Conservation (phyloP, 2,113 vertebrate genomes). For the Sus scrofa region T2T-Sscrofa CM000820.6:32800501-32801000, state of each 20-base stretch:
- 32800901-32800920: background rate
- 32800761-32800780: background rate
- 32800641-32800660: background rate
- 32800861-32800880: slow-evolving; percentile 6
- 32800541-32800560: background rate
- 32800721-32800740: background rate
- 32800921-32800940: background rate
- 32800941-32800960: slow-evolving; percentile 13
- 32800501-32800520: background rate
- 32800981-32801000: background rate
- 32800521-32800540: background rate
- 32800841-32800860: background rate
- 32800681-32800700: background rate
- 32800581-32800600: background rate
- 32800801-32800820: slow-evolving; percentile 33
- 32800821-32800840: background rate
- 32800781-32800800: slow-evolving; percentile 31
- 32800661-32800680: background rate
- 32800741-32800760: background rate
- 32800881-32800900: background rate
- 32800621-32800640: background rate
- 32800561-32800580: background rate
- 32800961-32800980: background rate
- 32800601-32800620: background rate
- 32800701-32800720: background rate